A percentile compares a stretch with the other conserved stretches of the same genome.
phyloP scores from a whole-genome alignment of 2,888 invertebrate species.

The Athalia circularis region DNA sequence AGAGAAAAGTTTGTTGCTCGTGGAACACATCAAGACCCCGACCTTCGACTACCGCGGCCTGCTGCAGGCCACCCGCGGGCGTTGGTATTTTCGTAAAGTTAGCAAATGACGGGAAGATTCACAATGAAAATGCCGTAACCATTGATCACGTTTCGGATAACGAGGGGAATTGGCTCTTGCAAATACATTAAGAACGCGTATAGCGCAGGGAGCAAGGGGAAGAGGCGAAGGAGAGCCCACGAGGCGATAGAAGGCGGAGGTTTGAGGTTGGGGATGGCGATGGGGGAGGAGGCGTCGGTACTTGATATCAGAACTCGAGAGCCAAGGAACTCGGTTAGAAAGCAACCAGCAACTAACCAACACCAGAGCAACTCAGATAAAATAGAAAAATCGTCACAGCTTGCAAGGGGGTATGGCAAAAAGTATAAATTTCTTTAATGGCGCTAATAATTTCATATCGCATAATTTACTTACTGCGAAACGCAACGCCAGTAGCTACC shows the following conservation, averaged over 20 bases:
- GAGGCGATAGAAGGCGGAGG: conserved; percentile 4
- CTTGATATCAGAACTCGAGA: conserved; percentile 43
- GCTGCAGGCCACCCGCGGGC: neutral
- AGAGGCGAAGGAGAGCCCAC: conserved; percentile 50
- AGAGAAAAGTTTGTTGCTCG: neutral
- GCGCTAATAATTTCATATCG: conserved; percentile 75
- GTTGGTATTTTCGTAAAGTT: conserved; percentile 35
- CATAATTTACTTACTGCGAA: conserved; percentile 75
- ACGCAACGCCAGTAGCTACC: conserved; percentile 74
- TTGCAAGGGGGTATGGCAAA: conserved; percentile 59
- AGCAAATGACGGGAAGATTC: conserved; percentile 63
- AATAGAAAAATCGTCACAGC: conserved; percentile 70
- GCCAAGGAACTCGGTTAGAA: conserved; percentile 50
- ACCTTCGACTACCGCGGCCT: neutral
- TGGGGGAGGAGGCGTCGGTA: conserved; percentile 48
- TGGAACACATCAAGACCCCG: too few species aligned
- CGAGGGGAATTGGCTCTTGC: conserved; percentile 72
- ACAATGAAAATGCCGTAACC: conserved; percentile 72
- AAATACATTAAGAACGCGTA: conserved; percentile 70
- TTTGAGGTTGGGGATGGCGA: conserved; percentile 43
- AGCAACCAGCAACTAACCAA: conserved; percentile 47
- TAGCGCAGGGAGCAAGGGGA: conserved; percentile 46
- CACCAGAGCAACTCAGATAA: conserved; percentile 60
- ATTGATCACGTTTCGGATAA: conserved; percentile 71
- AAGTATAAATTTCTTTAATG: conserved; percentile 75